These are phyloP conservation scores for Caranx ignobilis DNA, from an alignment of 2,113 vertebrate genomes.

Conservation along the genomic window DNA sequence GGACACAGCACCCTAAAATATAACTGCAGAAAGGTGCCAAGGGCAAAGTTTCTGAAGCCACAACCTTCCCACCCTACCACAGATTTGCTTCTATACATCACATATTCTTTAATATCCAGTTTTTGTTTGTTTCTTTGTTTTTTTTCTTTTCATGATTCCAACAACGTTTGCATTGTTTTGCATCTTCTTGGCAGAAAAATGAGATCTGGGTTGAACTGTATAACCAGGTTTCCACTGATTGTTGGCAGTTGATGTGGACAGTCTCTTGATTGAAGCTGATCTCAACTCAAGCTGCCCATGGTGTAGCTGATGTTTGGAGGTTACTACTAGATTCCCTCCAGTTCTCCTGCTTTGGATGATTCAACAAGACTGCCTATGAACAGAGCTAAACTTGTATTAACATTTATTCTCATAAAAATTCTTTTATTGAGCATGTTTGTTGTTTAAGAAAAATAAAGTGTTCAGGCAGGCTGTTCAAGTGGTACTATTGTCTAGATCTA, in stretches of 20 bases:
- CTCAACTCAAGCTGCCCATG: not conserved
- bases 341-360: not conserved
- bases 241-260: not conserved
- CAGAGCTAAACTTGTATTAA: not conserved
- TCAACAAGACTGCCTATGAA: slow-evolving; percentile 3
- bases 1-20: not conserved
- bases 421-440: not conserved
- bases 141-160: no score
- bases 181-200: not conserved
- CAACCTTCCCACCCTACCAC: not conserved
- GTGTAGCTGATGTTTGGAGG: not conserved
- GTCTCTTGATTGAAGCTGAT: slow-evolving; percentile 14
- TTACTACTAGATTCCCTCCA: not conserved
- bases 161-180: not conserved
- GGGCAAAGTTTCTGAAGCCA: no score
- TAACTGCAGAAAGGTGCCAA: not conserved
- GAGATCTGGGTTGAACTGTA: not conserved
- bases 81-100: not conserved
- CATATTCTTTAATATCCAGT: no score
- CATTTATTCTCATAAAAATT: not conserved
- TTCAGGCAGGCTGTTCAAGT: not conserved
- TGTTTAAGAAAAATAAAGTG: not conserved
- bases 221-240: not conserved
- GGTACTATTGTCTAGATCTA: not conserved
- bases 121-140: no score